Base-by-base conservation (phyloP, 2,113 vertebrate genomes). In the Regulus satrapa region DNA sequence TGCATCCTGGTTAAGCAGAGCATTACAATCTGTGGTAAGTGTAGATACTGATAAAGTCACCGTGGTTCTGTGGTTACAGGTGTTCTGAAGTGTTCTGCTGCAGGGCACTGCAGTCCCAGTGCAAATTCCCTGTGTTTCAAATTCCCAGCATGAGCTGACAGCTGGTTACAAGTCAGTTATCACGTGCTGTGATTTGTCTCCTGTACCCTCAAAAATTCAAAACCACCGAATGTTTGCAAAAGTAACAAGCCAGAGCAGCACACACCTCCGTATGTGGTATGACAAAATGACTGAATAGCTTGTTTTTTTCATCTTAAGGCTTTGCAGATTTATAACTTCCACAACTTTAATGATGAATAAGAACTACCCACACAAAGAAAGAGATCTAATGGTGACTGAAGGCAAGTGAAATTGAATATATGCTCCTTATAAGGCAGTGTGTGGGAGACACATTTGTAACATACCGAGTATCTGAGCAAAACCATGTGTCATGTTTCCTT, bases 401-500 rank as follows among this genome's bases (percentile, higher is more conserved):
- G 92, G 83, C 77, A 91, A 85, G 75, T 63, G 77, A 90, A 55
- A 77, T 34, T 58, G 86, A 94, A 63, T 88, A 46, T 51, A 20
- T 38, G 18, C 71, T 67, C 73, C 85, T 59, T 92, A 40, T 76
- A 95, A 92, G 78, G 76, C 69, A 48, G 18, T 18, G 40, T 68
- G 81, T 92, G 86, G 95, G 89, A 89, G 88, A 85, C 76, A 49
- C 62, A 12, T 85, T 81, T 92, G 85, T 95, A 94, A 89, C 56
- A 85, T 94, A 80, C 49, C 26, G 56, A 41, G 68, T 74, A 82
- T 96, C 89, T 96, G 85, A 98, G 92, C 86, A 87, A 95, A 95
- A 88, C 86, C n/a, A 31, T 95, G 91, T 97, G 95, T 96, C 18
- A 11, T 97, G 80, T 98, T 95, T 97, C 91, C 67, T 41, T 94